Conservation (phyloP, 1,140 invertebrate species). For the Adelges cooleyi region DNA sequence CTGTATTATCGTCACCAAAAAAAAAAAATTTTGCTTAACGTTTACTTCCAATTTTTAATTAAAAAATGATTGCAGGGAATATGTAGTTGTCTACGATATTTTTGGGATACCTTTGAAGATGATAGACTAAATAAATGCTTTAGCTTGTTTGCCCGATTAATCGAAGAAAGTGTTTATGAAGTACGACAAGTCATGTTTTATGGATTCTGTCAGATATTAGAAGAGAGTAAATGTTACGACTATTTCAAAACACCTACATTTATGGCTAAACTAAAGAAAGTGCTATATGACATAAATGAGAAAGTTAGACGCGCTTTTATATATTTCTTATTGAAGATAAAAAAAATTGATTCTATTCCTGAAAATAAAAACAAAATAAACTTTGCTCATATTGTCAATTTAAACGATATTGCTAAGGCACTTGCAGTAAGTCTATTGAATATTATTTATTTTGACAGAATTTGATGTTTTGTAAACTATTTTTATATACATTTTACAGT, state of each 20-base stretch:
- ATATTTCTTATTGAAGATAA: constrained; percentile 5
- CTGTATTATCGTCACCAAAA: neutral
- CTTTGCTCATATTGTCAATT: neutral
- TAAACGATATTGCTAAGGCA: constrained; percentile 7
- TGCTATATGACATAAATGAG: constrained; percentile 8
- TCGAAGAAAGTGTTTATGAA: constrained; percentile 6
- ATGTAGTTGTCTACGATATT: constrained; percentile 19
- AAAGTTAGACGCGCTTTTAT: constrained; percentile 19
- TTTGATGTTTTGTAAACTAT: too few relatives aligned
- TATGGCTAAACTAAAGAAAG: neutral
- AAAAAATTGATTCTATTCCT: neutral
- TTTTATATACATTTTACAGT: constrained; percentile 6
- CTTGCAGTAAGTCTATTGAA: constrained; percentile 13
- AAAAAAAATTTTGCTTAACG: neutral
- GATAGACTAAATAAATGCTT: constrained; percentile 4
- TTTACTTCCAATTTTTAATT: neutral
- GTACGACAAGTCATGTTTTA: constrained; percentile 1
- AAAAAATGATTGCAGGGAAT: neutral
- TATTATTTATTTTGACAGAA: neutral
- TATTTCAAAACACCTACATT: neutral
- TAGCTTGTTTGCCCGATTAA: neutral
- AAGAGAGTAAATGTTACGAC: neutral
- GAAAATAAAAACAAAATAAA: constrained; percentile 7
- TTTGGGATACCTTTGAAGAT: constrained; percentile 16
- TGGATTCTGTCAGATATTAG: constrained; percentile 15